Percentiles rank a stretch among this genome's conserved stretches.
Conservation (phyloP, 37 sponge, comb jelly and placozoan genomes). For the Cliona cf. orientalis region DNA sequence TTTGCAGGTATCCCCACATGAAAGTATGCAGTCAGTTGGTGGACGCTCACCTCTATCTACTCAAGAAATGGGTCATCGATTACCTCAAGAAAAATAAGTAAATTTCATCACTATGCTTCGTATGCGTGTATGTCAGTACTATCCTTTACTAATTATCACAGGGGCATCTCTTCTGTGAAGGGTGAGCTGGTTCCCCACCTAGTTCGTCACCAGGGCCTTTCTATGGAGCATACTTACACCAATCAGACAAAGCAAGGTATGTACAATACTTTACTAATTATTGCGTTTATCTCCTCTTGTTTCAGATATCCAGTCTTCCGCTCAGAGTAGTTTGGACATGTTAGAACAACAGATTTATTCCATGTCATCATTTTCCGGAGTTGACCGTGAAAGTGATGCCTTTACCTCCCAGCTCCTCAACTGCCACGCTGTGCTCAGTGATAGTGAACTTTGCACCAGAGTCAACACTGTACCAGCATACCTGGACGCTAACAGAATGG, state of each 20-base stretch:
- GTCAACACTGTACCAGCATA: constrained; percentile 68
- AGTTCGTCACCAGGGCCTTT: constrained; percentile 60
- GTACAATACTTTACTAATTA: not conserved
- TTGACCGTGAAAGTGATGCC: constrained; percentile 2
- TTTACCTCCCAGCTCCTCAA: constrained; percentile 5
- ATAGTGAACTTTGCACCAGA: constrained; percentile 55
- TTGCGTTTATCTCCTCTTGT: not conserved
- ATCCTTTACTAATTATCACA: not conserved
- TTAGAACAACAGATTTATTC: constrained; percentile 56
- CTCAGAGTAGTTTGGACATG: constrained; percentile 16
- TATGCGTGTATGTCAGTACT: not conserved
- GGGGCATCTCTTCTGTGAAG: constrained; percentile 62
- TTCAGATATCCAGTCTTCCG: constrained; percentile 18
- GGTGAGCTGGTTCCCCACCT: constrained; percentile 83
- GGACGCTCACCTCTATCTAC: constrained; percentile 89
- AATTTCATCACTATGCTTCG: not conserved
- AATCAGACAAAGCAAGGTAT: constrained; percentile 4
- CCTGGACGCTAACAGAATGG: constrained; percentile 71
- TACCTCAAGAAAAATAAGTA: constrained; percentile 67
- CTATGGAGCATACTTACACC: not conserved
- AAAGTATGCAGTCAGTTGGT: constrained; percentile 55
- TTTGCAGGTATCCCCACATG: constrained; percentile 68
- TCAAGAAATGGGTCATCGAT: constrained; percentile 80
- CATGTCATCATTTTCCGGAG: constrained; percentile 54
- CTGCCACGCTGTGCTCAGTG: constrained; percentile 69